These are phyloP conservation scores for Polydrusus cervinus DNA, from an alignment of 2,888 invertebrate species.

Conservation along the genomic window DNA sequence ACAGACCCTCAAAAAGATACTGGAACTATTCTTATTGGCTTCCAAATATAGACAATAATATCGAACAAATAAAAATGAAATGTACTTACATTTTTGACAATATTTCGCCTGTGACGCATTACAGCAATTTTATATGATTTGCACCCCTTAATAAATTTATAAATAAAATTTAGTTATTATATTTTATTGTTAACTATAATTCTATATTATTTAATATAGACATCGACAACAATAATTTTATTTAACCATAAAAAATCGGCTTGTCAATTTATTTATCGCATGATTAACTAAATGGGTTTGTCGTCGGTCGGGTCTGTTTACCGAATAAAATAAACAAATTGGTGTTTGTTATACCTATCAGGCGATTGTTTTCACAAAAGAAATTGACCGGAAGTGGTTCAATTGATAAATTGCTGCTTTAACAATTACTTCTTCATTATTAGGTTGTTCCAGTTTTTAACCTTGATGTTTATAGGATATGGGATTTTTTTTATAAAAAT, in stretches of 20 bases:
- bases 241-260: constrained; percentile 3
- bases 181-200: no score
- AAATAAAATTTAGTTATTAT: no score
- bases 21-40: no score
- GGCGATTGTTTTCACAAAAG: constrained; percentile 46
- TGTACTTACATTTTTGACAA: no score
- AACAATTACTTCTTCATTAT: constrained; percentile 36
- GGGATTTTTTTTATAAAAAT: neutral
- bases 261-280: neutral
- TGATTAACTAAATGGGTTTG: constrained; percentile 21
- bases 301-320: constrained; percentile 29
- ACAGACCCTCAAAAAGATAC: no score
- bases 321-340: constrained; percentile 42
- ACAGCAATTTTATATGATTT: no score
- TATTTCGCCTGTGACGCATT: no score
- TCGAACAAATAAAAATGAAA: no score
- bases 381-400: constrained; percentile 51
- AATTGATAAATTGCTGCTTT: constrained; percentile 45
- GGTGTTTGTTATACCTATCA: constrained; percentile 50
- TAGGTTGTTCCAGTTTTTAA: constrained; percentile 20
- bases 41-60: no score
- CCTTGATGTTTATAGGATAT: constrained; percentile 12
- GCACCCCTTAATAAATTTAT: no score
- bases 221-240: neutral
- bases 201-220: neutral